phyloP scores from a whole-genome alignment of 1,140 invertebrate genomes.

The Campodea augens region DNA sequence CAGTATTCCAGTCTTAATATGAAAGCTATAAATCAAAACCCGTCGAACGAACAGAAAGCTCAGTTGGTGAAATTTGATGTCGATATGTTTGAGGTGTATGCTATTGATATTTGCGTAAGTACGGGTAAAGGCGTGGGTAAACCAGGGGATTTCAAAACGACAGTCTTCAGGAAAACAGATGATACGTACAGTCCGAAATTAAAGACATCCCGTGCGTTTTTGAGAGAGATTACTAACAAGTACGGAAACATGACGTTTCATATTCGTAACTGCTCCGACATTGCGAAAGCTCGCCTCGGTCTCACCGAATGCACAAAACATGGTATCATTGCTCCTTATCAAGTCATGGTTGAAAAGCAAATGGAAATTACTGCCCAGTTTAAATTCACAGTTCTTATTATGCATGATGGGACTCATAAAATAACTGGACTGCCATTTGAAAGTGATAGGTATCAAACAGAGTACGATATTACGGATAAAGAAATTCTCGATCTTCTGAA shows the following conservation, averaged over 20 bases:
- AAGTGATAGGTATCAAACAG: conserved; percentile 23
- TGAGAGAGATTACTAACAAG: conserved; percentile 26
- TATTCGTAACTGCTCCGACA: conserved; percentile 30
- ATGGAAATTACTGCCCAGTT: conserved; percentile 38
- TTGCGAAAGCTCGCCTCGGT: conserved; percentile 36
- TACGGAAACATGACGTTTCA: too few relatives aligned
- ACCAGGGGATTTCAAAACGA: too few relatives aligned
- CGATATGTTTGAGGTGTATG: conserved; percentile 38
- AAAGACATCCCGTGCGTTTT: conserved; percentile 29
- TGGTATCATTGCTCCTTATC: conserved; percentile 34
- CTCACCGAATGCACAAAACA: conserved; percentile 38
- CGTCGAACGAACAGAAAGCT: conserved; percentile 29
- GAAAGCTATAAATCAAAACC: conserved; percentile 19
- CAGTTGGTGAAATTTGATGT: conserved; percentile 37
- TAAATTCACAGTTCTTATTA: conserved; percentile 36
- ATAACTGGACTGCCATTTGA: conserved; percentile 36
- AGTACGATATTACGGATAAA: conserved; percentile 14
- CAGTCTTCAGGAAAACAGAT: too few relatives aligned
- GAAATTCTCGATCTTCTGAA: too few relatives aligned
- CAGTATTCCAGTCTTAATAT: conserved; percentile 27
- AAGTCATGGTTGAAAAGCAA: conserved; percentile 30
- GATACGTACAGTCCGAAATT: too few relatives aligned
- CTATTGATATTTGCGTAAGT: conserved; percentile 34
- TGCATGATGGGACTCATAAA: conserved; percentile 36
- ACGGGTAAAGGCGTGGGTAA: conserved; percentile 34